Base-by-base conservation (phyloP, 2,113 vertebrate genomes). In the Pachycephala philippinensis region DNA sequence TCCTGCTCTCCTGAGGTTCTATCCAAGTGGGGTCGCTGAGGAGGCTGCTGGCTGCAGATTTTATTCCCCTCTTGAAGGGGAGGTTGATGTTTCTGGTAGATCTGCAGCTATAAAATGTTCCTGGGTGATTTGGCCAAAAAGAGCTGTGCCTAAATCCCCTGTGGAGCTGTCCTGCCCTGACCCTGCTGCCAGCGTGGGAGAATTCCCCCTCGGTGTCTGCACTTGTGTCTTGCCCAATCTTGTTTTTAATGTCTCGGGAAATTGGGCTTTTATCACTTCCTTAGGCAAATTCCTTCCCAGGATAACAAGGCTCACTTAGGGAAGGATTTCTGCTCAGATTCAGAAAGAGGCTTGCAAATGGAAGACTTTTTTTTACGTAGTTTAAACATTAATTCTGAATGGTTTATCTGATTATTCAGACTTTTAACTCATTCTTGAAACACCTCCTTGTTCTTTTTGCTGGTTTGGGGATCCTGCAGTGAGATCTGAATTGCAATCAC, bases 261-360 rank as follows among this genome's bases (percentile, higher is more conserved):
- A 83, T 83, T 77, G 86, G 71, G 85, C 30, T 28, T 95, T 96
- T 88, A 83, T 93, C 59, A 7, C 85, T 95, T 96, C 94, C 90
- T 71, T 69, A 40, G 88, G 92, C 94, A 65, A 79, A 90, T 92
- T 91, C 78, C 88, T 72, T 56, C 53, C 0, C 5, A 2, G 85
- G 82, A 11, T 80, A 90, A 59, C 39, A 68, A n/a, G 61, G 53
- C 78, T 60, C 30, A 4, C 44, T 91, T 1, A 20, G 82, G 66
- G 45, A 9, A 11, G n/a, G 45, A 19, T 88, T 94, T 83, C 66
- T 53, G 17, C 2, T 6, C 59, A 6, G 13, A 49, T 65, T 45
- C 71, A 26, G 64, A 22, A 37, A 33, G 71, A 57, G 50, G 12
- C 22, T 70, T 2, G 8, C 80, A 35, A 70, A 22, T 19, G 54